phyloP scores from a whole-genome alignment of 2,113 vertebrate species.

The Fulica atra region DNA sequence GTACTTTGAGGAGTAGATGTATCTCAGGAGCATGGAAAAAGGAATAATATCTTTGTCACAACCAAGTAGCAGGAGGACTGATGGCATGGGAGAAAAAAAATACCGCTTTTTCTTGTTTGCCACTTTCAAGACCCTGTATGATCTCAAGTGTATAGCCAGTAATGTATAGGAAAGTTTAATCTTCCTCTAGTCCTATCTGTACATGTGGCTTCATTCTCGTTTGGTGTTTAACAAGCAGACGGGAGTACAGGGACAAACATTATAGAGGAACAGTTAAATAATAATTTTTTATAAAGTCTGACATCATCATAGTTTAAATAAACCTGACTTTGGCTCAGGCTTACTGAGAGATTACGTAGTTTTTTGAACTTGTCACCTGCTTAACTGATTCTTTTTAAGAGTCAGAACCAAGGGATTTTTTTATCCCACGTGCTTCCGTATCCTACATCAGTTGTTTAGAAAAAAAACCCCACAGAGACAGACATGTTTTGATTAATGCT shows the following conservation, averaged over 20 bases:
- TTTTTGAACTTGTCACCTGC: not conserved
- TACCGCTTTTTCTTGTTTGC: not conserved
- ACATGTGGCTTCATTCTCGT: not conserved
- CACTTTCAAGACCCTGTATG: not conserved
- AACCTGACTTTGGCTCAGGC: not conserved
- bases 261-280: not conserved
- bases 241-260: not conserved
- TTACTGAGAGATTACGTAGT: not conserved
- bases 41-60: not conserved
- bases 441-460: not conserved
- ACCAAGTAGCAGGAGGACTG: not conserved
- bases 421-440: not conserved
- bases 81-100: not conserved
- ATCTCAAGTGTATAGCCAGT: not conserved
- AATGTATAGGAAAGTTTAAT: not conserved
- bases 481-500: not conserved
- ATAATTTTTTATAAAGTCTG: not conserved
- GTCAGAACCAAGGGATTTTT: not conserved
- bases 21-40: not conserved
- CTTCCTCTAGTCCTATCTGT: not conserved
- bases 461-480: not conserved
- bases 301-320: not conserved
- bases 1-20: not conserved
- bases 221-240: not conserved
- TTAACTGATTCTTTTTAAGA: not conserved